Percentiles rank a stretch among this genome's conserved stretches.
These are phyloP conservation scores for Scaptomyza tumidula DNA, from an alignment of 2,888 invertebrate genomes.

Conservation along the genomic window DNA sequence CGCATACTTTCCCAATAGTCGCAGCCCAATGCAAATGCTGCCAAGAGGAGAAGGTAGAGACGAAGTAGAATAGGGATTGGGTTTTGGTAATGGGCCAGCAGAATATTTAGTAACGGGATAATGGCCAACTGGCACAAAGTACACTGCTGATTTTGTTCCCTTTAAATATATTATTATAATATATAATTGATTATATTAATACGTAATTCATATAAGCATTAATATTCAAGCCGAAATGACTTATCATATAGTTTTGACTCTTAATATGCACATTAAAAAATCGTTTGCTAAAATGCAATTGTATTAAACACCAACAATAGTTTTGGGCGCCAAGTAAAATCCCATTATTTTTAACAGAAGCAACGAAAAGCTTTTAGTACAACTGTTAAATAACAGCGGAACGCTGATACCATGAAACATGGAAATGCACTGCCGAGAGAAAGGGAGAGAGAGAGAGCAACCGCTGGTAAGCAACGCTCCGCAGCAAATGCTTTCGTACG, in stretches of 20 bases:
- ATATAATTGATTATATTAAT: too few relatives aligned
- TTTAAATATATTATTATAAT: too few relatives aligned
- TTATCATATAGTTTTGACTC: too few relatives aligned
- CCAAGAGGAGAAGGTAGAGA: neutral
- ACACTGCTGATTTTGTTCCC: too few relatives aligned
- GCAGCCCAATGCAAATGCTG: constrained; percentile 6
- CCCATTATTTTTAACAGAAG: constrained; percentile 52
- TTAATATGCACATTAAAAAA: neutral
- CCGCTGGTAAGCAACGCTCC: neutral
- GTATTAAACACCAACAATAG: neutral
- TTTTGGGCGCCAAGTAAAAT: constrained; percentile 24
- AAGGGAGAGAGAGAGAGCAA: constrained; percentile 1
- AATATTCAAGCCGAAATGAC: too few relatives aligned
- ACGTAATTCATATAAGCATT: too few relatives aligned
- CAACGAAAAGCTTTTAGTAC: constrained; percentile 33
- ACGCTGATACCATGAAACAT: constrained; percentile 10
- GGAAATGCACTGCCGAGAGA: neutral
- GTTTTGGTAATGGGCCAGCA: constrained; percentile 40
- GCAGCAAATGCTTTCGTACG: neutral
- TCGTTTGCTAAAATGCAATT: neutral
- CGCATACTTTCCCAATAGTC: constrained; percentile 26
- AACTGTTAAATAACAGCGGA: constrained; percentile 18
- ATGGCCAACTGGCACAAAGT: too few relatives aligned
- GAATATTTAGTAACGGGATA: neutral
- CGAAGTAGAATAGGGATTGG: too few relatives aligned